These are phyloP conservation scores for Quadroppia sp. DNA, from an alignment of 2,888 invertebrate genomes.

Conservation along the genomic window DNA sequence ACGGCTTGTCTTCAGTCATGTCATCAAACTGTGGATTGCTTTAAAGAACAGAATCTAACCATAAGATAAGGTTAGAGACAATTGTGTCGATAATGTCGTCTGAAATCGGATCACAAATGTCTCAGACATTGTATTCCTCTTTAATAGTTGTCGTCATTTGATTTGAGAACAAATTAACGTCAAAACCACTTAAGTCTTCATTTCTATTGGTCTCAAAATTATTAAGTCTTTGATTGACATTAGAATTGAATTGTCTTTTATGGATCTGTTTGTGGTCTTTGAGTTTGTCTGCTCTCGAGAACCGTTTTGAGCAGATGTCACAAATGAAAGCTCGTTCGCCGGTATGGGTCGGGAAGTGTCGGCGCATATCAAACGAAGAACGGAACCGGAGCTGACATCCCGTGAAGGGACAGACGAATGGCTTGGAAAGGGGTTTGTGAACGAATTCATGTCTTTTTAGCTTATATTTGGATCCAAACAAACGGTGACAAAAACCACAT, in stretches of 20 bases:
- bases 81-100: too few relatives aligned
- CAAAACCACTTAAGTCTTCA: too few relatives aligned
- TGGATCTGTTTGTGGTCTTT: neutral
- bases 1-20: too few relatives aligned
- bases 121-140: too few relatives aligned
- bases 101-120: too few relatives aligned
- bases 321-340: constrained; percentile 16
- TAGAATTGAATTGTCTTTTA: neutral
- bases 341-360: neutral
- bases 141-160: too few relatives aligned
- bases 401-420: neutral
- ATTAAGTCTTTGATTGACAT: neutral
- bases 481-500: neutral
- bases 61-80: too few relatives aligned
- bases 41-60: too few relatives aligned
- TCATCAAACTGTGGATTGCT: too few relatives aligned
- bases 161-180: too few relatives aligned
- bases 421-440: neutral
- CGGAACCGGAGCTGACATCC: neutral
- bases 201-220: too few relatives aligned
- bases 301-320: neutral
- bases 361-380: neutral
- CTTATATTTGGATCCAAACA: neutral
- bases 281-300: constrained; percentile 11
- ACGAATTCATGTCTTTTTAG: constrained; percentile 1